phyloP scores from a whole-genome alignment of 2,113 vertebrate species.

The Phaetusa simplex region DNA sequence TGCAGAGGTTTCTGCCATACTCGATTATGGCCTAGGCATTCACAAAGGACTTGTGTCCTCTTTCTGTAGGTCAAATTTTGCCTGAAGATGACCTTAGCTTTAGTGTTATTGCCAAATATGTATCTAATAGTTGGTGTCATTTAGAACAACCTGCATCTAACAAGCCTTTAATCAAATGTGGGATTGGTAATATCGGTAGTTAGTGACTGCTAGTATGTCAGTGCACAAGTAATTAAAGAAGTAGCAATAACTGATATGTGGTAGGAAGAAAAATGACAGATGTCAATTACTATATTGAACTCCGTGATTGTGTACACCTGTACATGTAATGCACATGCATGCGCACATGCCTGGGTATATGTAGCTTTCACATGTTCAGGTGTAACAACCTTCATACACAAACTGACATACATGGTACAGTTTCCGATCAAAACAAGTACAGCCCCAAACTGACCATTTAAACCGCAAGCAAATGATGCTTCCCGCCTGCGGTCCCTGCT shows the following conservation, averaged over 20 bases:
- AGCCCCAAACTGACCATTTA: constrained; percentile 4
- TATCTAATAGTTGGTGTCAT: not conserved
- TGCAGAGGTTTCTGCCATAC: not conserved
- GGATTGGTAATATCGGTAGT: not conserved
- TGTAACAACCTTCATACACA: not conserved
- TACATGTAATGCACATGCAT: not conserved
- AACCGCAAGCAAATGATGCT: constrained; percentile 18
- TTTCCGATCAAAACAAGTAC: not conserved
- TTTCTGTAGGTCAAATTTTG: not conserved
- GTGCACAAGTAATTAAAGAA: not conserved
- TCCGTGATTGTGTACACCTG: not conserved
- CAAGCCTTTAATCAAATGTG: not conserved
- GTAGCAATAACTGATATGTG: not conserved
- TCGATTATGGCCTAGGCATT: not conserved
- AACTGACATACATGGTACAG: not conserved
- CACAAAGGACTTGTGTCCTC: not conserved
- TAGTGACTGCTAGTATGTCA: not conserved
- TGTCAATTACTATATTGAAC: not conserved
- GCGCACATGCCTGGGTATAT: not conserved
- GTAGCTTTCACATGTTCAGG: not conserved
- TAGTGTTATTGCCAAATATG: not conserved
- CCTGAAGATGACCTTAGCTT: not conserved
- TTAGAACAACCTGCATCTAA: not conserved
- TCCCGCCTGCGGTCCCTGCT: constrained; percentile 69
- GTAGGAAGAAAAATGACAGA: not conserved